Evolutionary conservation across 2,113 vertebrate species (phyloP).

Genomic region (Psittacula cyanocephala): DNA sequence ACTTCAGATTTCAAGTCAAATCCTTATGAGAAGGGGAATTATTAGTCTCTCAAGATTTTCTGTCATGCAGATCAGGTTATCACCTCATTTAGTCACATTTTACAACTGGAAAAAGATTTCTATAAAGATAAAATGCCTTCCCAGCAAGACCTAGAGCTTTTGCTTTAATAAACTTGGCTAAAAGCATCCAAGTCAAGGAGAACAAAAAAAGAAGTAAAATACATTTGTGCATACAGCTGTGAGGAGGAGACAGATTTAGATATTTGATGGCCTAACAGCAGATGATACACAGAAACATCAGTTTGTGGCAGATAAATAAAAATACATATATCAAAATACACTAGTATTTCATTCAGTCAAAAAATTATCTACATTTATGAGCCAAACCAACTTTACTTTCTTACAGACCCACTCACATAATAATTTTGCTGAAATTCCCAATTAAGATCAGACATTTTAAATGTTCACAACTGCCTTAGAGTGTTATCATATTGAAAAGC

Average conservation of each 20-base stretch:
- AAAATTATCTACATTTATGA: not conserved
- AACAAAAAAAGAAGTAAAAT: not conserved
- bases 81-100: not conserved
- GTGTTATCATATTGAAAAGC: not conserved
- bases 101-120: not conserved
- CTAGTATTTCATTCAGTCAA: not conserved
- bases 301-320: not conserved
- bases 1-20: not conserved
- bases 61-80: not conserved
- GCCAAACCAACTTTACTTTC: not conserved
- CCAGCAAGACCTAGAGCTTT: not conserved
- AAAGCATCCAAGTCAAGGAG: not conserved
- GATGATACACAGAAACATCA: not conserved
- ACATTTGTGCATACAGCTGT: accelerated
- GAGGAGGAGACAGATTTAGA: not conserved
- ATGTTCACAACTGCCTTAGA: not conserved
- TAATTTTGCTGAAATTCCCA: not conserved
- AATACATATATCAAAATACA: not conserved
- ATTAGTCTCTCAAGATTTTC: not conserved
- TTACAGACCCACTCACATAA: not conserved
- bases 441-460: not conserved
- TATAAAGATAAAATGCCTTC: not conserved
- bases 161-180: not conserved
- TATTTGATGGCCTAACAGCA: not conserved
- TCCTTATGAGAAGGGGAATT: not conserved